Evolutionary conservation across 1,140 invertebrate genomes (phyloP), one percentile per base, ranked within the genome.

Genomic region (Holotrichia oblita): DNA sequence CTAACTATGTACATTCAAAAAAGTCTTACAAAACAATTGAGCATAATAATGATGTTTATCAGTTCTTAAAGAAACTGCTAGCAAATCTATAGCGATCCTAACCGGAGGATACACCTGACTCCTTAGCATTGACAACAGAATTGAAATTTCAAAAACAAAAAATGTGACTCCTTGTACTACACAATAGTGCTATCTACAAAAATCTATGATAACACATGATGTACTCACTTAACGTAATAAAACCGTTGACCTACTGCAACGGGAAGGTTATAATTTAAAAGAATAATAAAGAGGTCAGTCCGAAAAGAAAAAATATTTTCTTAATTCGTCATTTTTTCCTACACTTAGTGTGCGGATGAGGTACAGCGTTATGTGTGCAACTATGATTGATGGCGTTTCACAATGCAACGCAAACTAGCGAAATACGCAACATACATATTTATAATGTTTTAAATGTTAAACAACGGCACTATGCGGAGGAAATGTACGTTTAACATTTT

Each of bases 281-380:
- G 9, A 55, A 55, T 55, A 55, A 14, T 3, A 55, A 55, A 55
- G 48, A 55, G 48, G 48, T 55, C 48, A 55, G 14, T n/a, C 48
- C 48, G 48, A 55, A 9, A 34, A 55, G 48, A 55, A 9, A 34
- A 55, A 55, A 55, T 55, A 55, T 55, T 55, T 17, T 55, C 48
- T 55, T n/a, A 55, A 14, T 55, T 55, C 48, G 48, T 55, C 48
- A 55, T 55, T 55, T 55, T 44, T 55, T 55, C 48, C 48, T 55
- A 55, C 48, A 55, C 48, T 55, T 55, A 55, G 6, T n/a, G 2
- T n/a, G 14, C 14, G 48, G 6, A n/a, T n/a, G 48, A 55, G 4
- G 17, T 55, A n/a, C 48, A 34, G 14, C 48, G 9, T n/a, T 55
- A 17, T 55, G 14, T 17, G 14, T 17, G 48, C 48, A 55, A 55